Conservation (phyloP, 2,888 invertebrate genomes). For the Onchidella celtica region DNA sequence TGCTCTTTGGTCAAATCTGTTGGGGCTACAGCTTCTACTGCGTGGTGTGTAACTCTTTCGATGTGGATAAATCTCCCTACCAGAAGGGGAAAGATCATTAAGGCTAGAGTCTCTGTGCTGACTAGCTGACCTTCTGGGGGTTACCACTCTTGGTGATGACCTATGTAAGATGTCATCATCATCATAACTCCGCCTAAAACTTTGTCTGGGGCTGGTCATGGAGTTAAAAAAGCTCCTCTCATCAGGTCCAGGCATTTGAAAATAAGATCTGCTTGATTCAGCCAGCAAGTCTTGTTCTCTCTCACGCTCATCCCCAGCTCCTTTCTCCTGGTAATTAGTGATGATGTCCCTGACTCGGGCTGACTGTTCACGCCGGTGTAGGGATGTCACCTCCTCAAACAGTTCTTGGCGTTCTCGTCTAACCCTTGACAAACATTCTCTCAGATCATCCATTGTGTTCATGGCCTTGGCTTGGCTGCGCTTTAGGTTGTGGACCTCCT, state of each 20-base stretch:
- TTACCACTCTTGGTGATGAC: not conserved
- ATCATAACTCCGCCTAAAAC: not conserved
- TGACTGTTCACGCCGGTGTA: constrained; percentile 61
- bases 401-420: constrained; percentile 66
- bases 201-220: not conserved
- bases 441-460: constrained; percentile 67
- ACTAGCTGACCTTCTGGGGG: not conserved
- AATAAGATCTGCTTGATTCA: not conserved
- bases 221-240: constrained; percentile 2
- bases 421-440: constrained; percentile 65
- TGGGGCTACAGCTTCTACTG: constrained; percentile 38
- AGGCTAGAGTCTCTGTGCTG: not conserved
- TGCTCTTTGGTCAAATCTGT: not conserved
- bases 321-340: constrained; percentile 65
- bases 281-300: constrained; percentile 39
- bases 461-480: constrained; percentile 68
- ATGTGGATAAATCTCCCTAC: constrained; percentile 71
- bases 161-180: not conserved
- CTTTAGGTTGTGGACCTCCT: constrained; percentile 68
- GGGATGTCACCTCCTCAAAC: constrained; percentile 58
- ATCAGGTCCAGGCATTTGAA: not conserved
- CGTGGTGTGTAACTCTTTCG: constrained; percentile 57
- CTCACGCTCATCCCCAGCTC: constrained; percentile 61
- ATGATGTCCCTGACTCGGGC: constrained; percentile 63
- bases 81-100: constrained; percentile 49